Evolutionary conservation across 2,113 vertebrate species (phyloP), one percentile per base, ranked within the genome.

Genomic region (Sturnus vulgaris): DNA sequence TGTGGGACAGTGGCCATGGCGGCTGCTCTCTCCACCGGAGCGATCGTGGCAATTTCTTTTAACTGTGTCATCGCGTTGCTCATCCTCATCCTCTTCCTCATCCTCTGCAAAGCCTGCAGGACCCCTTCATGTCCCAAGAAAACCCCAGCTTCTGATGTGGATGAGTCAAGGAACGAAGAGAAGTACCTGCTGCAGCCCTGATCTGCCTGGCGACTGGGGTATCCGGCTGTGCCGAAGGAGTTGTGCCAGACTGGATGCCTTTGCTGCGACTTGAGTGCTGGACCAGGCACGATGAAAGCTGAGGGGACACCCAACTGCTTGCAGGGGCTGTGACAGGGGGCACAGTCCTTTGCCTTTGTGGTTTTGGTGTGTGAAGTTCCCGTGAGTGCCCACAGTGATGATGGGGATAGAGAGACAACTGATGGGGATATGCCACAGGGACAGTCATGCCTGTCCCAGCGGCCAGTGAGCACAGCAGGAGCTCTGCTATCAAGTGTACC

Each of bases 81-180:
- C 63, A 95, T 98, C 92, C 55, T 98, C 33, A 87, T 98, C 68
- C 98, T 98, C n/a, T 97, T 98, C 96, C 94, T 97, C 76, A 98
- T 98, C 73, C 96, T 98, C 69, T 98, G 98, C 96, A 98, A 98
- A 96, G 98, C 98, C 76, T 98, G 98, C 96, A 97, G 97, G 89
- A 98, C 98, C 31, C 98, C 98, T 4, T 98, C 98, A 1, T 98
- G 98, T 93, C 98, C 98, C 30, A 96, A 94, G 82, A 97, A 97
- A 92, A 97, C 76, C 3, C 91, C 97, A 0, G 91, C 95, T 4
- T 94, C 98, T 19, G 98, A 98, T 31, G 27, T 33, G 3, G 97
- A 97, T 16, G 97, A 98, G 75, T 80, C 95, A 35, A 97, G 82
- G 89, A 98, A 98, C 4, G 98, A 98, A 93, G 98, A 98, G 81